Conservation (phyloP, 2,797 vertebrate species). For the Salmo trutta region DNA sequence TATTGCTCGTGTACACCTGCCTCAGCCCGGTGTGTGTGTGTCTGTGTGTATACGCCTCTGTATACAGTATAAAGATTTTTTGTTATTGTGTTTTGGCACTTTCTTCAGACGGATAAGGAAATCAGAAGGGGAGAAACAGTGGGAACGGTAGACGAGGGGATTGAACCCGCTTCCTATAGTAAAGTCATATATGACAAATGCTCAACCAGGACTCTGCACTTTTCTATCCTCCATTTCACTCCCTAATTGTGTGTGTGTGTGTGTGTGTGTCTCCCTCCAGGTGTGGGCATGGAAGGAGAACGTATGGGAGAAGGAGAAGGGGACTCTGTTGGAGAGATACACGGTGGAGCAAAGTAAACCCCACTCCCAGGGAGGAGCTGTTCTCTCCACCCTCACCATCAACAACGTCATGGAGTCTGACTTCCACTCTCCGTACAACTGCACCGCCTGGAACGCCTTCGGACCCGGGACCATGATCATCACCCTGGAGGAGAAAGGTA, state of each 20-base stretch:
- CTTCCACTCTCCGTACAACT: constrained; percentile 96
- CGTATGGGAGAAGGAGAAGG: constrained; percentile 90
- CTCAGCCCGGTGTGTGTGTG: not conserved
- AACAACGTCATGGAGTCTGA: constrained; percentile 93
- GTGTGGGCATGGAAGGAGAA: constrained; percentile 99
- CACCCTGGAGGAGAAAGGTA: constrained; percentile 85
- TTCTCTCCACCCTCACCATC: constrained; percentile 93
- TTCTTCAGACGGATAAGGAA: too few relatives aligned
- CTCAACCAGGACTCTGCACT: too few relatives aligned
- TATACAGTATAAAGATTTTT: too few relatives aligned
- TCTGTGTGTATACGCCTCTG: not conserved
- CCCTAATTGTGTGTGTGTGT: not conserved
- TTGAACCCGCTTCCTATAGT: too few relatives aligned
- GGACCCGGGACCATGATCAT: constrained; percentile 93
- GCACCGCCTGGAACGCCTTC: constrained; percentile 95
- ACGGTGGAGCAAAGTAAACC: constrained; percentile 88
- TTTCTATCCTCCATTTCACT: not conserved
- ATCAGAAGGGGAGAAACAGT: too few relatives aligned
- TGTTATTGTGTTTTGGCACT: too few relatives aligned
- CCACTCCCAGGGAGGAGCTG: constrained; percentile 81
- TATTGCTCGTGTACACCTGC: constrained; percentile 41
- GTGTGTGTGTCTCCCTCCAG: not conserved
- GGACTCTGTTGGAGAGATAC: constrained; percentile 86
- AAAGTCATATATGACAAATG: too few relatives aligned
- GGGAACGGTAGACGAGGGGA: too few relatives aligned